These are phyloP conservation scores for Ericerus pela DNA, from an alignment of 1,140 invertebrate species.

Conservation along the genomic window DNA sequence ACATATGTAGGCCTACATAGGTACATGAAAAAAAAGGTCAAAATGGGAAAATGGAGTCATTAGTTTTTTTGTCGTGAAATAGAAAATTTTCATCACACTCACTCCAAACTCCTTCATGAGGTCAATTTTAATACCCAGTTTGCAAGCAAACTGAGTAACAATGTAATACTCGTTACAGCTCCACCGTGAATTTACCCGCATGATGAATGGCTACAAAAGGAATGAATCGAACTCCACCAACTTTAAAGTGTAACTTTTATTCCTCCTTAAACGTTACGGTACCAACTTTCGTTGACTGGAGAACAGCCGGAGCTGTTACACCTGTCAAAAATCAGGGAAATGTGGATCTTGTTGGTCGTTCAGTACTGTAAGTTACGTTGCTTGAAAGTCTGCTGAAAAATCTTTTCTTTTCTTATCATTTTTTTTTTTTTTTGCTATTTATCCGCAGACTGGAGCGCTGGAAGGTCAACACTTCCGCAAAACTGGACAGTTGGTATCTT, in stretches of 20 bases:
- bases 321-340: slow-evolving; percentile 79
- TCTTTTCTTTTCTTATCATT: slow-evolving; percentile 19
- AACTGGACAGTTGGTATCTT: slow-evolving; percentile 64
- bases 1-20: too few relatives aligned
- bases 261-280: slow-evolving; percentile 54
- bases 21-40: too few relatives aligned
- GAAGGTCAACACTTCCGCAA: slow-evolving; percentile 91
- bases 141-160: too few relatives aligned
- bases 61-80: too few relatives aligned
- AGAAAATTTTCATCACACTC: too few relatives aligned
- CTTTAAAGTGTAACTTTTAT: slow-evolving; percentile 38
- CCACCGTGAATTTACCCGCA: slow-evolving; percentile 59
- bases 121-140: too few relatives aligned
- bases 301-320: slow-evolving; percentile 71
- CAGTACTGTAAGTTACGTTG: slow-evolving; percentile 33
- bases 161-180: slow-evolving; percentile 36
- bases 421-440: slow-evolving; percentile 6
- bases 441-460: slow-evolving; percentile 67
- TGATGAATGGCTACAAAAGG: slow-evolving; percentile 67
- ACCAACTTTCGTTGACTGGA: slow-evolving; percentile 72
- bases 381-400: neutral
- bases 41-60: too few relatives aligned
- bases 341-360: slow-evolving; percentile 57
- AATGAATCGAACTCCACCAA: slow-evolving; percentile 24
- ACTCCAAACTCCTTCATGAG: too few relatives aligned